Evolutionary conservation across 2,797 vertebrate genomes (phyloP).

Genomic region (Sitta carolinensis): DNA sequence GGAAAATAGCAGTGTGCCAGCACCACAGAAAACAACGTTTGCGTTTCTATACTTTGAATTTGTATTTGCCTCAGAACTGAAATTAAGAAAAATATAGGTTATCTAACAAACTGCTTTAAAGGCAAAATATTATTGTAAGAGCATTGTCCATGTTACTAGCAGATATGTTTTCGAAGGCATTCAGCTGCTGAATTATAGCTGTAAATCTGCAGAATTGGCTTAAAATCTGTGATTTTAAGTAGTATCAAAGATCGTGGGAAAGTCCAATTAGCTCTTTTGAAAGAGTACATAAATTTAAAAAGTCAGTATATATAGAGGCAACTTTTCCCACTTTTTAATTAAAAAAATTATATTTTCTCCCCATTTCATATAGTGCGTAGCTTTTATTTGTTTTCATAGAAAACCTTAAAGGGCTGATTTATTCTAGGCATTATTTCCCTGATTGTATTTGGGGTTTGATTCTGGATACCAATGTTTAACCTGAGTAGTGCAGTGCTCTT

Average conservation of each 20-base stretch:
- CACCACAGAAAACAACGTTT: slow-evolving; percentile 68
- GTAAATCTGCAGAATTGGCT: slow-evolving; percentile 8
- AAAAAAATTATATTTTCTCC: accelerated
- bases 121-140: slow-evolving; percentile 52
- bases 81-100: slow-evolving; percentile 62
- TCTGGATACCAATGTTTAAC: neutral
- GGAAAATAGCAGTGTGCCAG: slow-evolving; percentile 71
- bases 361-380: neutral
- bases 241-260: neutral
- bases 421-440: neutral
- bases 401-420: neutral
- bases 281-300: neutral
- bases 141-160: neutral
- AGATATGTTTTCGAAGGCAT: neutral
- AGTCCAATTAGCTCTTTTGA: neutral
- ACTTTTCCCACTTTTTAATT: neutral
- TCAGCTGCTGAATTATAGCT: slow-evolving; percentile 8
- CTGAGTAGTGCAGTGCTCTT: neutral
- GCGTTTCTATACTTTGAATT: slow-evolving; percentile 59
- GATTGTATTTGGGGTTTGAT: neutral
- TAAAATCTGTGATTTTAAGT: slow-evolving; percentile 5
- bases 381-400: neutral
- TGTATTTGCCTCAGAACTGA: slow-evolving; percentile 42
- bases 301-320: neutral
- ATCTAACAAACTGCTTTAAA: slow-evolving; percentile 63